Percentiles rank a stretch among this genome's conserved stretches.
Evolutionary conservation across 1,140 invertebrate genomes (phyloP).

Genomic region (Aradophagus sp.): DNA sequence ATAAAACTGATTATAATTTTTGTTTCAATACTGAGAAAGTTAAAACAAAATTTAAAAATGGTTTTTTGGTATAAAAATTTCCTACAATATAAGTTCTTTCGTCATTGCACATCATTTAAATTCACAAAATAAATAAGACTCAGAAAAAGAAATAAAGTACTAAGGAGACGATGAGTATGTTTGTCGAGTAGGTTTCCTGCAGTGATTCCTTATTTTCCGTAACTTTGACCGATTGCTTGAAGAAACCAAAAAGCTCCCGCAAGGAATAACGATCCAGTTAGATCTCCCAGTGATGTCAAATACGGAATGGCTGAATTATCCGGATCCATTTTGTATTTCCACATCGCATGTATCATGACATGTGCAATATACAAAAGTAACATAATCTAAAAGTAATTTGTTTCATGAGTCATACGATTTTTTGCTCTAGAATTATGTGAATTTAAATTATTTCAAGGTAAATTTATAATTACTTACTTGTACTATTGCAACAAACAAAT

Average conservation of each 20-base stretch:
- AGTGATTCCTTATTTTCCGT: slow-evolving; percentile 5
- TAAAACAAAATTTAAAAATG: too few species aligned
- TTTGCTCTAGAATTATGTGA: too few species aligned
- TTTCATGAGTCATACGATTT: slow-evolving; percentile 4
- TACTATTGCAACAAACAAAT: slow-evolving; percentile 80
- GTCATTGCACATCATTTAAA: too few species aligned
- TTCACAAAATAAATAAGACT: too few species aligned
- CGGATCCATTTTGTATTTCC: slow-evolving; percentile 92
- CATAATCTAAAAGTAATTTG: slow-evolving; percentile 79
- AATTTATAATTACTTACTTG: slow-evolving; percentile 73
- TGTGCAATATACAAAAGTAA: slow-evolving; percentile 88
- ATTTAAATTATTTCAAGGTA: not conserved
- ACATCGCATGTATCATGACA: slow-evolving; percentile 92
- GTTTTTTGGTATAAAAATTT: too few species aligned
- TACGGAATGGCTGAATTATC: slow-evolving; percentile 98
- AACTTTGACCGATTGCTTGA: slow-evolving; percentile 55
- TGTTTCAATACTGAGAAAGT: too few species aligned
- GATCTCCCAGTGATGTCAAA: slow-evolving; percentile 94
- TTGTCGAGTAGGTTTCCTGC: too few species aligned
- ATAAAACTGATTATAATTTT: too few species aligned
- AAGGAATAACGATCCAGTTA: slow-evolving; percentile 91
- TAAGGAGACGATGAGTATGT: too few species aligned
- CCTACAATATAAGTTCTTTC: too few species aligned
- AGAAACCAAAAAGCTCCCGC: slow-evolving; percentile 89
- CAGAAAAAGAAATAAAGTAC: too few species aligned